Evolutionary conservation across 1,140 invertebrate species (phyloP).

Genomic region (Halesus radiatus): DNA sequence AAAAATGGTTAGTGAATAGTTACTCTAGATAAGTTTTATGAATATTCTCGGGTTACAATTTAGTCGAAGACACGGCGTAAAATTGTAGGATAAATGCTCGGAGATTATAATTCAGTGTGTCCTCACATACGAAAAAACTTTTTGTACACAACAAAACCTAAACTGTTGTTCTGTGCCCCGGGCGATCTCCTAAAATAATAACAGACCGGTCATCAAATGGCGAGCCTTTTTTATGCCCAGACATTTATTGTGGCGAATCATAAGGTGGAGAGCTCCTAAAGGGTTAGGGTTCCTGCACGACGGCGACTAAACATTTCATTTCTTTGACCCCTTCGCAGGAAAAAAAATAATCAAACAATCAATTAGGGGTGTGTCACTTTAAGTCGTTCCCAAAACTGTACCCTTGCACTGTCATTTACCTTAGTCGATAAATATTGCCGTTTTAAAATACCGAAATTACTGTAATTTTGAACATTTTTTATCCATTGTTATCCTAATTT

Average conservation of each 20-base stretch:
- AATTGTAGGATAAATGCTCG: constrained; percentile 42
- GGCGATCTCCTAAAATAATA: constrained; percentile 55
- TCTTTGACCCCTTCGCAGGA: constrained; percentile 13
- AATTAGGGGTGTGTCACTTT: constrained; percentile 33
- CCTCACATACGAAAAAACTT: constrained; percentile 43
- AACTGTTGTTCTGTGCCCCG: constrained; percentile 43
- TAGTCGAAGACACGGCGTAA: constrained; percentile 39
- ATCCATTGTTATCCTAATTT: too few species aligned
- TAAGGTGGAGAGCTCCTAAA: background rate
- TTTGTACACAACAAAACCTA: constrained; percentile 35
- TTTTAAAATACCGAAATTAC: background rate
- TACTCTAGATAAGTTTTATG: background rate
- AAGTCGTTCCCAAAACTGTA: constrained; percentile 13
- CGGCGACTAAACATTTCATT: background rate
- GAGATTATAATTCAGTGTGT: constrained; percentile 30
- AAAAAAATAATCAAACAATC: constrained; percentile 22
- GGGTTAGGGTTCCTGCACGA: constrained; percentile 2
- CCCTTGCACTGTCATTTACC: constrained; percentile 19
- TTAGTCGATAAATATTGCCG: constrained; percentile 3
- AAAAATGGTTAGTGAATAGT: background rate
- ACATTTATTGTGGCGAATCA: constrained; percentile 46
- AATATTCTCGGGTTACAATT: constrained; percentile 25
- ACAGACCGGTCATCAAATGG: constrained; percentile 48
- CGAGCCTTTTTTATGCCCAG: constrained; percentile 43
- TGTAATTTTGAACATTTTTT: too few species aligned